Evolutionary conservation across 1,140 invertebrate genomes (phyloP).

Genomic region (Lepidurus couesii): DNA sequence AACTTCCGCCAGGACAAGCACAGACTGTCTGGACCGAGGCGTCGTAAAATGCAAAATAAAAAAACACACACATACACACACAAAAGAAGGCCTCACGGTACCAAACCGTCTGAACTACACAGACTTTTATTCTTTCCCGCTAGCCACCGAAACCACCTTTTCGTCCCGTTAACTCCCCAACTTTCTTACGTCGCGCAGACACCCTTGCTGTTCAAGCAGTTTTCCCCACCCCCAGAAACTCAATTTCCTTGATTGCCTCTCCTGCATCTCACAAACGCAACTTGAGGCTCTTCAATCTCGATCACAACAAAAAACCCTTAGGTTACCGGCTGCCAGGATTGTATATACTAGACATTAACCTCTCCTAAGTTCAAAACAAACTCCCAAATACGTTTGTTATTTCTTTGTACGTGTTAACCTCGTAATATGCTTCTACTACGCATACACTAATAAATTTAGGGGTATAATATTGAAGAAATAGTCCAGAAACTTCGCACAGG

Average conservation of each 20-base stretch:
- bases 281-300: background rate
- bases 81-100: background rate
- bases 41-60: background rate
- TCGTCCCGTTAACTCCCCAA: background rate
- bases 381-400: no score
- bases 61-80: background rate
- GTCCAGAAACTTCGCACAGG: no score
- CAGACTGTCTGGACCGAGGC: background rate
- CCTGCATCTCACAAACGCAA: background rate
- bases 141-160: no score
- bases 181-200: background rate
- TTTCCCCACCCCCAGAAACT: background rate
- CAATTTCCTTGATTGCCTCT: conserved; percentile 9
- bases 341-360: no score
- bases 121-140: no score
- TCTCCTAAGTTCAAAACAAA: no score
- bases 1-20: background rate
- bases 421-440: no score
- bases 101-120: background rate
- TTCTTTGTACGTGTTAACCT: no score
- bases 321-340: background rate
- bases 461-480: no score
- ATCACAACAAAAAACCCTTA: background rate
- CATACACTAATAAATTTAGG: no score
- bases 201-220: background rate